phyloP scores from a whole-genome alignment of 37 sponge, comb jelly and placozoan species.

The Lycopodina hypogea region DNA sequence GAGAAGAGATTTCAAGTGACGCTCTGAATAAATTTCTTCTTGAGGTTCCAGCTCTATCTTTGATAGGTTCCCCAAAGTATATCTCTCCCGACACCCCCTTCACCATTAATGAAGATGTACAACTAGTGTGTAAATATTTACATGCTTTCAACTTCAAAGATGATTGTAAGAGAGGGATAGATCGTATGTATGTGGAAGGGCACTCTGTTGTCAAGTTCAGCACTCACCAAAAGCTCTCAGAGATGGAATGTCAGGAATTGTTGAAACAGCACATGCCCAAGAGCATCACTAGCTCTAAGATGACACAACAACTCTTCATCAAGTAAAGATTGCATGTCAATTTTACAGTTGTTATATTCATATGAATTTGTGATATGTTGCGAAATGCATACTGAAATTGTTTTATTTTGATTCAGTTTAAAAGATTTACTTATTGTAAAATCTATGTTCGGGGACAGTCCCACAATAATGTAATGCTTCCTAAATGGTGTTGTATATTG shows the following conservation, averaged over 20 bases:
- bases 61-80: constrained; percentile 52
- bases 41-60: constrained; percentile 49
- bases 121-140: constrained; percentile 84
- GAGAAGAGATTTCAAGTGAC: constrained; percentile 11
- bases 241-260: constrained; percentile 54
- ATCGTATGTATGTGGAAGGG: constrained; percentile 54
- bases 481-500: no score
- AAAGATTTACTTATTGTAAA: no score
- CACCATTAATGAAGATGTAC: constrained; percentile 61
- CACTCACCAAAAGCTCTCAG: constrained; percentile 22
- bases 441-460: no score
- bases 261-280: constrained; percentile 50
- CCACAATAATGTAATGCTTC: no score
- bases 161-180: constrained; percentile 24
- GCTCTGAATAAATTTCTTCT: constrained; percentile 49
- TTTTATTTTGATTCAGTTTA: no score
- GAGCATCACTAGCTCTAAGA: constrained; percentile 41
- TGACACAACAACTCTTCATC: constrained; percentile 70
- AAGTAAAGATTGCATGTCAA: no score
- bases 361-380: no score
- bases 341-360: no score
- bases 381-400: no score
- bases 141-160: constrained; percentile 40
- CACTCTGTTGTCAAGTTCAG: constrained; percentile 54
- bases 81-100: constrained; percentile 39